These are phyloP conservation scores for Aleadryas rufinucha DNA, from an alignment of 2,113 vertebrate species.

Conservation along the genomic window DNA sequence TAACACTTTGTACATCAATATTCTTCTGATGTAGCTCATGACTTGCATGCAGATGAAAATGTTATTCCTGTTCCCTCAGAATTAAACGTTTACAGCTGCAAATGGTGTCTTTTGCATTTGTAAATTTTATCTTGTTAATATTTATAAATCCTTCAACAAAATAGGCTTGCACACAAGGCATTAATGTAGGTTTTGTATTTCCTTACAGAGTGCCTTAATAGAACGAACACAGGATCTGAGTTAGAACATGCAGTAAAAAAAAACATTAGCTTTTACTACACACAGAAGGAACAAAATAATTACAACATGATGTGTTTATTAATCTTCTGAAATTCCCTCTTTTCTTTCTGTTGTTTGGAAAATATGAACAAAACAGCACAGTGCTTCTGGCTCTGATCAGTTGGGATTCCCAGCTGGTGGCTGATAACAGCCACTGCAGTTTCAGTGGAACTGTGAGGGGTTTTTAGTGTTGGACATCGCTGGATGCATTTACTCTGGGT, in stretches of 20 bases:
- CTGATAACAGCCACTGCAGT: neutral
- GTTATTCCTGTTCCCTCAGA: neutral
- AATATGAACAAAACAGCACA: neutral
- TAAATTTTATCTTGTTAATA: conserved; percentile 30
- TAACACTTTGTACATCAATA: neutral
- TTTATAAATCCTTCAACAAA: conserved; percentile 16
- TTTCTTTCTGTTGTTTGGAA: neutral
- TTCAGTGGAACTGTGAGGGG: neutral
- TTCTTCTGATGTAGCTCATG: neutral
- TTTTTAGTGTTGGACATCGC: neutral
- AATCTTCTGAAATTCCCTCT: neutral
- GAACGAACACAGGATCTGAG: neutral
- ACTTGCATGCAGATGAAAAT: neutral
- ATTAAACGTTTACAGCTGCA: conserved; percentile 31
- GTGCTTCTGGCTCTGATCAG: neutral
- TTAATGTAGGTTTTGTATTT: neutral
- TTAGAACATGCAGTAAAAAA: neutral
- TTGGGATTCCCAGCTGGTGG: neutral
- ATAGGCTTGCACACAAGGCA: neutral
- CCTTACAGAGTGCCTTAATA: neutral
- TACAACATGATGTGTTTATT: neutral
- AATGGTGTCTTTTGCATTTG: neutral
- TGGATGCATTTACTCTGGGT: neutral
- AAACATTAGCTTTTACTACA: neutral
- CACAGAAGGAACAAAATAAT: neutral